A percentile compares a stretch with the other conserved stretches of the same genome.
Conservation (phyloP, 2,888 invertebrate species). For the Thymelicus sylvestris region DNA sequence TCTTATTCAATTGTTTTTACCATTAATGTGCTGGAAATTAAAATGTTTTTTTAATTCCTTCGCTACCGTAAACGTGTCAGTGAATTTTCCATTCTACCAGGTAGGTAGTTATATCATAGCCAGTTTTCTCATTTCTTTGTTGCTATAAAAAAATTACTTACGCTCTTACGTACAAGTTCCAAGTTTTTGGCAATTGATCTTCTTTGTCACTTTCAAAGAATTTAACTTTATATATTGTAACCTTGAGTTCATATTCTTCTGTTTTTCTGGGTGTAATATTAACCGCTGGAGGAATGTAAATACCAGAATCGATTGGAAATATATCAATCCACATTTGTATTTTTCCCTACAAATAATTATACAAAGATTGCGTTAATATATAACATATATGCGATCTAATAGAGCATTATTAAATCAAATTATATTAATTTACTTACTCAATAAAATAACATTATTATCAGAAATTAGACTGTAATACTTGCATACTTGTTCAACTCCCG, state of each 20-base stretch:
- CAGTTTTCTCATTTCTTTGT: neutral
- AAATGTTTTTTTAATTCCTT: too few species aligned
- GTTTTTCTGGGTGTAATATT: conserved; percentile 91
- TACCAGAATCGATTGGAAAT: conserved; percentile 85
- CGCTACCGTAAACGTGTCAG: too few species aligned
- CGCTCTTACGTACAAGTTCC: conserved; percentile 26
- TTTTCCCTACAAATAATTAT: conserved; percentile 87
- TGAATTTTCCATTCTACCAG: too few species aligned
- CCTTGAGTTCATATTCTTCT: conserved; percentile 87
- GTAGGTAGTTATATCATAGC: too few species aligned
- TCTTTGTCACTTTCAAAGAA: conserved; percentile 10
- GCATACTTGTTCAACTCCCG: conserved; percentile 77
- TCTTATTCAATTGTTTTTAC: too few species aligned
- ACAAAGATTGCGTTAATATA: neutral
- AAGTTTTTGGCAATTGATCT: neutral
- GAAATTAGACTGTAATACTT: too few species aligned
- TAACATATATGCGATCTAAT: too few species aligned
- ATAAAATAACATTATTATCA: too few species aligned
- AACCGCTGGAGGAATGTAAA: conserved; percentile 88
- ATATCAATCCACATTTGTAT: conserved; percentile 96
- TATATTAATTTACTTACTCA: too few species aligned
- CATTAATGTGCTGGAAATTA: too few species aligned
- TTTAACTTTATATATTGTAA: conserved; percentile 82
- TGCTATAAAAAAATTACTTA: conserved; percentile 19
- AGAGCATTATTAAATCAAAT: too few species aligned